These are phyloP conservation scores for Ranitomeya imitator DNA, from an alignment of 2,113 vertebrate genomes.

Conservation along the genomic window DNA sequence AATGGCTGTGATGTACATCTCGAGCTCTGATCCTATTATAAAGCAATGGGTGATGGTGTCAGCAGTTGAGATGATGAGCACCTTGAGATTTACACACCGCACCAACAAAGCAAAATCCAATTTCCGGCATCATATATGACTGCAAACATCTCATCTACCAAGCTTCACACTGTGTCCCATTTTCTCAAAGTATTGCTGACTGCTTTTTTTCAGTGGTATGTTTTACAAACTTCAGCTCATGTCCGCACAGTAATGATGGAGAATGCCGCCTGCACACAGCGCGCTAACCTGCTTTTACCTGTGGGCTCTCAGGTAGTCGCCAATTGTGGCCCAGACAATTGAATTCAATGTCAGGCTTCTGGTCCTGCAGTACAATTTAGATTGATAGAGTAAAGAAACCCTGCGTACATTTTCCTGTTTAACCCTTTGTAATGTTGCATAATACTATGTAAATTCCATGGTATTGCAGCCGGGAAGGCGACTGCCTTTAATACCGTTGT, in stretches of 20 bases:
- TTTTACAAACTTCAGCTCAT: conserved; percentile 46
- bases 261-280: conserved; percentile 1
- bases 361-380: neutral
- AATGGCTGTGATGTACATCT: neutral
- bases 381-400: neutral
- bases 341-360: conserved; percentile 23
- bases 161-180: conserved; percentile 37
- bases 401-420: neutral
- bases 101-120: conserved; percentile 23
- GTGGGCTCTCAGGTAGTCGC: conserved; percentile 20
- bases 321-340: conserved; percentile 18
- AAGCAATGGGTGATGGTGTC: neutral
- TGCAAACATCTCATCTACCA: conserved; percentile 6
- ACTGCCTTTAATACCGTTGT: neutral
- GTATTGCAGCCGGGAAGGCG: neutral
- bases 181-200: conserved; percentile 32
- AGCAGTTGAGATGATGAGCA: conserved; percentile 11
- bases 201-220: neutral
- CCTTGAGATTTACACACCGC: neutral
- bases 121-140: conserved; percentile 31
- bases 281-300: neutral
- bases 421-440: neutral
- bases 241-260: conserved; percentile 20
- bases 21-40: neutral
- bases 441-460: neutral